Evolutionary conservation across 2,888 invertebrate genomes (phyloP).

Genomic region (Furcula furcula): DNA sequence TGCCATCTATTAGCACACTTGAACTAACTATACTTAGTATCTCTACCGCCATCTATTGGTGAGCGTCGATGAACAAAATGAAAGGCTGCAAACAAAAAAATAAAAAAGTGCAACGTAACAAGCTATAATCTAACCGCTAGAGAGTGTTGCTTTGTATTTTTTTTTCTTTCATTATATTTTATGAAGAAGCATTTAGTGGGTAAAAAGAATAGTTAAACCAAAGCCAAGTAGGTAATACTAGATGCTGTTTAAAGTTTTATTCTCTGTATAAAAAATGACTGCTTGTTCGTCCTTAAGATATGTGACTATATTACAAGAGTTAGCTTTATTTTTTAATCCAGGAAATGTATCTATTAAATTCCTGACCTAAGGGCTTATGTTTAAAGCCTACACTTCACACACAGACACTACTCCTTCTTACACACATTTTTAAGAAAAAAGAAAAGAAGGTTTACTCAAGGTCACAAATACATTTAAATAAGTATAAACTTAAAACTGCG

Average conservation of each 20-base stretch:
- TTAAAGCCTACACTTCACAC: too few relatives aligned
- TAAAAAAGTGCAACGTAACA: slow-evolving; percentile 39
- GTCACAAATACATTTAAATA: too few relatives aligned
- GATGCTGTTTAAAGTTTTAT: too few relatives aligned
- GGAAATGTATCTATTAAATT: not conserved
- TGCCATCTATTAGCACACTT: slow-evolving; percentile 27
- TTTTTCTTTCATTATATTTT: slow-evolving; percentile 31
- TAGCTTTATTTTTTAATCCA: too few relatives aligned
- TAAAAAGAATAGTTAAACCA: not conserved
- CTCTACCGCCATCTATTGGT: slow-evolving; percentile 47
- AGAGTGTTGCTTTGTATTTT: slow-evolving; percentile 60
- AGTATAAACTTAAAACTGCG: too few relatives aligned
- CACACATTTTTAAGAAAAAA: too few relatives aligned
- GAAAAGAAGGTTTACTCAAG: too few relatives aligned
- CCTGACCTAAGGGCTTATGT: not conserved
- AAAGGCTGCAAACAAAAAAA: slow-evolving; percentile 21
- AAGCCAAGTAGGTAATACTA: too few relatives aligned
- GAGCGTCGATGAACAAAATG: not conserved
- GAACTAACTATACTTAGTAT: not conserved
- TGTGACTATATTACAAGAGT: too few relatives aligned
- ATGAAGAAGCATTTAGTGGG: slow-evolving; percentile 11
- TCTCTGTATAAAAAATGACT: too few relatives aligned
- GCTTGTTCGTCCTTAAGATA: too few relatives aligned
- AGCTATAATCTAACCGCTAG: slow-evolving; percentile 43
- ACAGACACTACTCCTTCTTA: too few relatives aligned